Base-by-base conservation (phyloP, 37 sponge, comb jelly and placozoan genomes). In the Ephydatia muelleri region DNA sequence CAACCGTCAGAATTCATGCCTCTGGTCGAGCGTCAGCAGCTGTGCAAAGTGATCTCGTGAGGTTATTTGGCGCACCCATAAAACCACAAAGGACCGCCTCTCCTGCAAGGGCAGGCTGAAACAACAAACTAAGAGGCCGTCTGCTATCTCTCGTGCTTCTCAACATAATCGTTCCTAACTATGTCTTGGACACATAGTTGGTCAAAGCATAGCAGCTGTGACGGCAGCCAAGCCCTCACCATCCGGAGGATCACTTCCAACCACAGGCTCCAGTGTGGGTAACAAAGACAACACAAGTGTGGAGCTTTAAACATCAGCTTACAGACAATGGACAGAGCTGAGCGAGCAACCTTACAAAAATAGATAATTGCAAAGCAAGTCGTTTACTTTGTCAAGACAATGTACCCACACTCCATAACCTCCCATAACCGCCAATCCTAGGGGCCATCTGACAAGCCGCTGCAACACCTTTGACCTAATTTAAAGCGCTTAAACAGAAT, bases 21-120 rank as follows among this genome's bases (percentile, higher is more conserved):
- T 14, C 57, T 14, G 1, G 1, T 57, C 19, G 14, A 5, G 57
- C 19, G 57, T 57, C 57, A 57, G 57, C 57, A 57, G 57, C 57
- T 57, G 57, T 14, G 12, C 19, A 13, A 57, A 14, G 16, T 1
- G 16, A 57, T 57, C 57, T 57, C 57, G 57, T 57, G 57, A 57
- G 57, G 57, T 57, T 57, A 57, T 57, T 57, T 57, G 57, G 57
- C 57, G 57, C 57, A 57, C 57, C 57, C 57, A 57, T 57, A 57
- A 57, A 57, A 57, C 57, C 57, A 57, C 57, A 57, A 57, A 57
- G 57, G 12, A 57, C 57, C 16, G 57, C 57, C 57, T 43, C 57
- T 57, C 57, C 57, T 21, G n/a, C n/a, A n/a, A 57, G 12, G 0
- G 57, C 57, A 14, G 19, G 14, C 57, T 57, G 57, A 1, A 11